Evolutionary conservation across 2,888 invertebrate species (phyloP).

Genomic region (Steinernema scapterisci): DNA sequence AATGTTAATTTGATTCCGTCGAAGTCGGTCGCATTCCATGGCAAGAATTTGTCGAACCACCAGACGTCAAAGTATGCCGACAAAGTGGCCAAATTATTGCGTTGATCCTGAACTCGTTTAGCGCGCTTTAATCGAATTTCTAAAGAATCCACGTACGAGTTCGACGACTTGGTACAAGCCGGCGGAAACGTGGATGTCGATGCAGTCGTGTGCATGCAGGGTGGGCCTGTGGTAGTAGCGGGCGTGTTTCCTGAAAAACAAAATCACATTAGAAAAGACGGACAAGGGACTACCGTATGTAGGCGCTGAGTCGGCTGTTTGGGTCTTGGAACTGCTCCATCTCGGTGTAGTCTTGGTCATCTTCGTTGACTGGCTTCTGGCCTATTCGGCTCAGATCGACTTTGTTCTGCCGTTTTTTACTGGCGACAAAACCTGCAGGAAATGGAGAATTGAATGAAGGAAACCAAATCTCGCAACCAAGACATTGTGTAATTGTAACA

Average conservation of each 20-base stretch:
- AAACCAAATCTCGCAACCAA: too few relatives aligned
- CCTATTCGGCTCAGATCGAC: slow-evolving; percentile 16
- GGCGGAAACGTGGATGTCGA: slow-evolving; percentile 61
- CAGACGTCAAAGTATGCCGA: slow-evolving; percentile 67
- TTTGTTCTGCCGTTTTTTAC: slow-evolving; percentile 8
- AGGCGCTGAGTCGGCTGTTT: slow-evolving; percentile 23
- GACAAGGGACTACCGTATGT: slow-evolving; percentile 6
- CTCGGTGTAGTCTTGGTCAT: slow-evolving; percentile 19
- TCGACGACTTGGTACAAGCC: slow-evolving; percentile 67
- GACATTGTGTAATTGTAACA: too few relatives aligned
- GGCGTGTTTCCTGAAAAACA: not conserved
- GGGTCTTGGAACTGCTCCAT: slow-evolving; percentile 27
- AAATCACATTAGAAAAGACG: not conserved
- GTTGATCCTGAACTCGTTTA: slow-evolving; percentile 58
- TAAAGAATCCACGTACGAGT: slow-evolving; percentile 48
- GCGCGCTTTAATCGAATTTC: slow-evolving; percentile 25
- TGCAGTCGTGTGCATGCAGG: slow-evolving; percentile 41
- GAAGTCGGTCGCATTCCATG: slow-evolving; percentile 59
- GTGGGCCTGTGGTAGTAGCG: slow-evolving; percentile 51
- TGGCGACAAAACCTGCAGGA: slow-evolving; percentile 13
- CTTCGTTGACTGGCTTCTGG: not conserved
- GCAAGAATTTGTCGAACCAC: slow-evolving; percentile 57
- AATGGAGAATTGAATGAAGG: too few relatives aligned
- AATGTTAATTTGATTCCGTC: slow-evolving; percentile 56
- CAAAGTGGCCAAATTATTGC: slow-evolving; percentile 65